These are phyloP conservation scores for Sebastes dallii DNA, from an alignment of 2,797 vertebrate species.

Conservation along the genomic window DNA sequence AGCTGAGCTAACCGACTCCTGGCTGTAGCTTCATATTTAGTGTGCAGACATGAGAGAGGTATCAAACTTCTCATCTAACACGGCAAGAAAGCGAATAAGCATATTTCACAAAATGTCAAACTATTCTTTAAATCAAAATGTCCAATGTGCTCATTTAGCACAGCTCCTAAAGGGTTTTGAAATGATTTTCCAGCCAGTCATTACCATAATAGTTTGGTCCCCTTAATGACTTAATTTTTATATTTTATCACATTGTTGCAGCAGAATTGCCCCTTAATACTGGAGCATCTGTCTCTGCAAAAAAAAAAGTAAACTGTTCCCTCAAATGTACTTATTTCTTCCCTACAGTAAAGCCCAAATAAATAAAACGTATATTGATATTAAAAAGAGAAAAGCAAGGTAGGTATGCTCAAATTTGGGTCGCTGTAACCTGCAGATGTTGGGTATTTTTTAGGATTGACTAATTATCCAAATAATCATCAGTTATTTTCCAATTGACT, in stretches of 20 bases:
- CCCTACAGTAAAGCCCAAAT: background rate
- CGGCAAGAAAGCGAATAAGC: fast-evolving
- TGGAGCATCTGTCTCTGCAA: too few relatives aligned
- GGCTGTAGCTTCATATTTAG: too few relatives aligned
- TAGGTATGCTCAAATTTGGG: background rate
- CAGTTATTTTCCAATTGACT: background rate
- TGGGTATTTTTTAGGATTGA: background rate
- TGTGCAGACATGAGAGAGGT: too few relatives aligned
- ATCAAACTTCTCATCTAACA: too few relatives aligned
- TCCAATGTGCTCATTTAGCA: background rate
- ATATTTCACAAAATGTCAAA: too few relatives aligned
- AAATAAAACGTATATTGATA: background rate
- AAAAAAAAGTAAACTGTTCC: too few relatives aligned
- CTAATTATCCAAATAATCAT: background rate
- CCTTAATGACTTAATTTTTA: background rate
- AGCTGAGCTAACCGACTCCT: too few relatives aligned
- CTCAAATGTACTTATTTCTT: too few relatives aligned
- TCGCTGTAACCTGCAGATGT: background rate
- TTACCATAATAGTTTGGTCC: background rate
- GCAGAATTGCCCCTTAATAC: background rate
- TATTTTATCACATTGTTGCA: background rate
- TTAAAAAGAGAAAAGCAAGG: background rate
- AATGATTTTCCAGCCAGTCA: background rate
- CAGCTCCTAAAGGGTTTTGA: background rate
- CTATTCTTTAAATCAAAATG: too few relatives aligned